phyloP scores from a whole-genome alignment of 2,113 vertebrate species.

The Tetrax tetrax region DNA sequence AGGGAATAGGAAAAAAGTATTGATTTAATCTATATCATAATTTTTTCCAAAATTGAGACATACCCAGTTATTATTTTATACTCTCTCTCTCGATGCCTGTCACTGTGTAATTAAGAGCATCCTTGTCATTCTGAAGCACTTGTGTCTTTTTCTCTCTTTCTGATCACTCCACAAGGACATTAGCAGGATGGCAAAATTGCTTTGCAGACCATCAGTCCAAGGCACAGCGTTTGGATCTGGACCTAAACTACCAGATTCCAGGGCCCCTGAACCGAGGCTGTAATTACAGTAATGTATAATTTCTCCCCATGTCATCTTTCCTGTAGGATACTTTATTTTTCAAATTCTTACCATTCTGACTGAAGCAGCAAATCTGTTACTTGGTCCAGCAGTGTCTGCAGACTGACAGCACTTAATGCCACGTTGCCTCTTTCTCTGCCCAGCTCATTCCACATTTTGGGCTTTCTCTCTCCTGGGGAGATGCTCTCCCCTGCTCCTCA shows the following conservation, averaged over 20 bases:
- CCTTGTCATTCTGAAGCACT: slow-evolving; percentile 33
- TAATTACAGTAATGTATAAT: background rate
- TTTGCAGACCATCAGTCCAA: background rate
- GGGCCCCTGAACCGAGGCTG: background rate
- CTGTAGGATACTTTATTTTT: background rate
- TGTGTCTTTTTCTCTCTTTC: background rate
- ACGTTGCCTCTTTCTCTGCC: background rate
- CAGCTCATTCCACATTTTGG: background rate
- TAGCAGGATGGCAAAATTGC: background rate
- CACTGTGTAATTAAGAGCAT: slow-evolving; percentile 36
- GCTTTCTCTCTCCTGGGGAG: background rate
- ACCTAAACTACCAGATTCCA: background rate
- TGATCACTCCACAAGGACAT: background rate
- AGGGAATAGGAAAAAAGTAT: background rate
- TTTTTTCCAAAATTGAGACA: slow-evolving; percentile 32
- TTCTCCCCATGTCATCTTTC: background rate
- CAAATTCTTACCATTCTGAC: background rate
- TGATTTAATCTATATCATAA: background rate
- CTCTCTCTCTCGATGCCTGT: slow-evolving; percentile 30
- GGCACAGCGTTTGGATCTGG: background rate
- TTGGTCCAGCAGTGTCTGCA: rapidly evolving
- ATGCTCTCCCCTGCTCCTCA: background rate
- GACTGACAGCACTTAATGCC: background rate
- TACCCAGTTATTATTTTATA: background rate
- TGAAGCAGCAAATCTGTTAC: background rate